Base-by-base conservation (phyloP, 2,888 invertebrate species). In the Cryptus viduatorius region DNA sequence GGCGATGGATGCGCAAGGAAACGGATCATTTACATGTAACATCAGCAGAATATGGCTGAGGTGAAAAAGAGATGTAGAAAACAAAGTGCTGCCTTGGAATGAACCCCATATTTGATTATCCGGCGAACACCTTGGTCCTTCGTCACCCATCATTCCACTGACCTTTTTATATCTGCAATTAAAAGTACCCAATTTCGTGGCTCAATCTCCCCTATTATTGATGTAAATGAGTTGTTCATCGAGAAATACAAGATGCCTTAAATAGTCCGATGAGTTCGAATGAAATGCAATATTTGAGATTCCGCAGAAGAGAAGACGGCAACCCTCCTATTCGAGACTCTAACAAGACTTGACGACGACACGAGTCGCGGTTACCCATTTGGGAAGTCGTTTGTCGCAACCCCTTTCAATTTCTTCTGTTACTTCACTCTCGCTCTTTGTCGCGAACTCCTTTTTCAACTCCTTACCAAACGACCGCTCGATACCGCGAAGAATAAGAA, bases 401-500 rank as follows among this genome's bases (percentile, higher is more conserved):
- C 50, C 64, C 61, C 64, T 76, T 68, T 67, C 16, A 53, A 50
- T 80, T 48, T 64, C 29, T 76, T 68, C 4, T 24, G 31, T 19
- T 31, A n/a, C 69, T 64, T 73, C 61, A 50, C 48, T 64, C 48
- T 69, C 48, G 44, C 50, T 68, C 16, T 64, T 73, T 42, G 44
- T 59, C 53, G 59, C 16, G 31, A 53, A 37, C 44, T 73, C 67
- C 75, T 50, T 37, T 24, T n/a, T 4, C 14, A 67, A 72, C 56
- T 53, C 44, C 64, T 61, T 81, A 42, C 65, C 61, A 72, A 72
- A 46, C 53, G 46, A 64, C 31, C 24, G 29, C 61, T 68, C 77
- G 68, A 75, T 86, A 86, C 83, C 79, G 44, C 83, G 86, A 87
- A 80, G 59, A 37, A 48, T 42, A 84, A 80, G 42, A 77, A 75